Conservation (phyloP, 2,113 vertebrate species). For the Hypanus sabinus region DNA sequence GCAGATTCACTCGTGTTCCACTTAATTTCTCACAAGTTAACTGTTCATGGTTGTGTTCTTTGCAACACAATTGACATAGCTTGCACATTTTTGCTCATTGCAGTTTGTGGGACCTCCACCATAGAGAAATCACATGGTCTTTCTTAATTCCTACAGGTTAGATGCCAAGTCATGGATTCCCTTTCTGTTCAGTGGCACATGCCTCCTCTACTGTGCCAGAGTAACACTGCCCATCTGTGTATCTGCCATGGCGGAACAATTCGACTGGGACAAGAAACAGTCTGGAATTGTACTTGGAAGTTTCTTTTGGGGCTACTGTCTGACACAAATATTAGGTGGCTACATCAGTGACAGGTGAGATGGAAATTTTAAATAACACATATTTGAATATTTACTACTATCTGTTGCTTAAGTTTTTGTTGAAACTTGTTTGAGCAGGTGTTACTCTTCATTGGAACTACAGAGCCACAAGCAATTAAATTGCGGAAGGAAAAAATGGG, state of each 20-base stretch:
- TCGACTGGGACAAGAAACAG: slow-evolving; percentile 84
- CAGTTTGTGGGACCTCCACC: background rate
- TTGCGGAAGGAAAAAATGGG: too few species aligned
- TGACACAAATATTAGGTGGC: slow-evolving; percentile 85
- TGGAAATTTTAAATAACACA: background rate
- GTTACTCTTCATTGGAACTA: too few species aligned
- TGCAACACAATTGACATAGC: background rate
- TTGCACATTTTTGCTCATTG: background rate
- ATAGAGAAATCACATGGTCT: background rate
- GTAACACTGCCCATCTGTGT: slow-evolving; percentile 82
- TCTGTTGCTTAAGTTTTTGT: too few species aligned
- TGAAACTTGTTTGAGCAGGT: too few species aligned
- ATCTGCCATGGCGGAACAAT: slow-evolving; percentile 72
- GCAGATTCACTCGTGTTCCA: too few species aligned
- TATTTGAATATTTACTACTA: background rate
- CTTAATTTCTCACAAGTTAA: background rate
- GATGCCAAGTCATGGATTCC: slow-evolving; percentile 71
- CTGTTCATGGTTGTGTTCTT: background rate
- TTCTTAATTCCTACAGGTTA: slow-evolving; percentile 55
- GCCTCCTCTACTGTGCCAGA: slow-evolving; percentile 82
- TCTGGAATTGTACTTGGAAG: slow-evolving; percentile 82
- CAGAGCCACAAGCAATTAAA: too few species aligned
- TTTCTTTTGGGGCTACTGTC: slow-evolving; percentile 97
- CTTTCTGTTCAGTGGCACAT: slow-evolving; percentile 80
- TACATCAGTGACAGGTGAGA: slow-evolving; percentile 79